Percentiles rank a stretch among this genome's conserved stretches.
Conservation (phyloP, 2,797 vertebrate species). For the Acomys russatus region DNA sequence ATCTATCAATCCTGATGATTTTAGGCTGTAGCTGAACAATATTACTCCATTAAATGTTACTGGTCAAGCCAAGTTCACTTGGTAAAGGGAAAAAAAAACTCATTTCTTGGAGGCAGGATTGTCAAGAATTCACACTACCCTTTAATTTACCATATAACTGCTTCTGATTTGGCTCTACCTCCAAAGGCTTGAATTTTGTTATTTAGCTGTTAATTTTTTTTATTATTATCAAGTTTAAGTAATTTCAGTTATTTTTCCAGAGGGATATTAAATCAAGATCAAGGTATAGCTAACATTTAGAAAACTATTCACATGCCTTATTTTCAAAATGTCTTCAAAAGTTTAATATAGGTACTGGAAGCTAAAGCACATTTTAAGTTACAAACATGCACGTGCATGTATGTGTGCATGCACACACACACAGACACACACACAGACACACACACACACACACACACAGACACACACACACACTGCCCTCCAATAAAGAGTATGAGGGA, state of each 20-base stretch:
- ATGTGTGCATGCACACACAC: no score
- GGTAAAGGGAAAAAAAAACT: background rate
- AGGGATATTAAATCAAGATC: background rate
- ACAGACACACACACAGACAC: no score
- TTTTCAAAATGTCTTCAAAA: background rate
- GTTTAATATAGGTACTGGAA: background rate
- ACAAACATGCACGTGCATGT: background rate
- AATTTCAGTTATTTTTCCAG: background rate
- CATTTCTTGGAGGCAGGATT: background rate
- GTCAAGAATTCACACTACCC: background rate
- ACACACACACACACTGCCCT: background rate
- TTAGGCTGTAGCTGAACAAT: background rate
- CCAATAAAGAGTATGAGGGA: background rate
- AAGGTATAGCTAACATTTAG: background rate
- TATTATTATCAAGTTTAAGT: background rate
- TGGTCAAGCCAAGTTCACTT: background rate
- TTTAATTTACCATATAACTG: background rate
- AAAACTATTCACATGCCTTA: background rate
- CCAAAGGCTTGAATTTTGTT: slow-evolving; percentile 19
- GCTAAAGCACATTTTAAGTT: background rate
- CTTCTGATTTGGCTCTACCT: background rate
- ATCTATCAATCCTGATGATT: background rate
- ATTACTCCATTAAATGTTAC: background rate
- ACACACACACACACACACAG: background rate
- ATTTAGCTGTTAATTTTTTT: background rate